A percentile compares a stretch with the other conserved stretches of the same genome.
Evolutionary conservation across 1,140 invertebrate genomes (phyloP).

Genomic region (Zaprionus vittiger): DNA sequence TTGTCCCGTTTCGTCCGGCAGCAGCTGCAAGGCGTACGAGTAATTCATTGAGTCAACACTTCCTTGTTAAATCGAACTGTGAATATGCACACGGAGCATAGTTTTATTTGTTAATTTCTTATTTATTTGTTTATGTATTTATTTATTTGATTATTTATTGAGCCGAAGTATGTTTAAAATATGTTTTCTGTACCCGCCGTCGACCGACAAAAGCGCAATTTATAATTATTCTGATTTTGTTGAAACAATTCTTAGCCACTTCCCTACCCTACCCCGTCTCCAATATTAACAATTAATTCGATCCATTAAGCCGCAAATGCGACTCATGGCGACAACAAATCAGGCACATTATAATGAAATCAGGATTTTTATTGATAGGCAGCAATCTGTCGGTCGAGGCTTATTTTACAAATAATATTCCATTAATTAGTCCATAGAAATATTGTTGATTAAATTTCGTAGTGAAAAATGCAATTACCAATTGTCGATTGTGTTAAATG

Average conservation of each 20-base stretch:
- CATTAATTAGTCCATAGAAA: constrained; percentile 40
- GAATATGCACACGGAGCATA: constrained; percentile 64
- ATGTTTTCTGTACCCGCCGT: constrained; percentile 31
- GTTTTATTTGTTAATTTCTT: constrained; percentile 70
- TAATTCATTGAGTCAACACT: constrained; percentile 65
- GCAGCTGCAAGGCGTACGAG: constrained; percentile 36
- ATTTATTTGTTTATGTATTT: constrained; percentile 61
- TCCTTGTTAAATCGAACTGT: constrained; percentile 77
- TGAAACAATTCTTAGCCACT: constrained; percentile 11
- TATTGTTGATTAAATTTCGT: constrained; percentile 66
- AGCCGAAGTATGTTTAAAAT: constrained; percentile 33
- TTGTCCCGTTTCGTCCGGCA: not conserved
- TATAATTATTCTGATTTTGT: constrained; percentile 81
- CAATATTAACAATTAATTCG: not conserved
- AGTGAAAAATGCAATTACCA: constrained; percentile 6
- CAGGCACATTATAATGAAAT: constrained; percentile 60
- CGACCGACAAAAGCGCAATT: constrained; percentile 31
- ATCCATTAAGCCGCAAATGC: constrained; percentile 5
- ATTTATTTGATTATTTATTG: constrained; percentile 46
- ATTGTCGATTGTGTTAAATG: not conserved
- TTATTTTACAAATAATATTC: constrained; percentile 51
- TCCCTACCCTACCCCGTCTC: not conserved
- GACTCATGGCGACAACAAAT: constrained; percentile 28
- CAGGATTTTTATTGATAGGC: constrained; percentile 71
- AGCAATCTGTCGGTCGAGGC: constrained; percentile 40